Base-by-base conservation (phyloP, 2,888 invertebrate species). In the Onchidella celtica region DNA sequence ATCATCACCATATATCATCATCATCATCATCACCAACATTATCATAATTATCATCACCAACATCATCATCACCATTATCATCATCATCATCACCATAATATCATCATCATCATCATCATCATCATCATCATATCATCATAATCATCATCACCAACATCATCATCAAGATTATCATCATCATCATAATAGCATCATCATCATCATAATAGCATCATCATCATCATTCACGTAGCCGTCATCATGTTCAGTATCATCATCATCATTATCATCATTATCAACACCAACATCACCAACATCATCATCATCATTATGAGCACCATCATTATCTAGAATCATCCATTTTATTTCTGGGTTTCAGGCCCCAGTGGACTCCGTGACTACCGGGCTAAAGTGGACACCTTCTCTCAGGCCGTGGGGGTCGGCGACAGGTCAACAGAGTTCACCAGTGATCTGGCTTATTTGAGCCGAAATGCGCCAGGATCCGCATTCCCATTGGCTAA, bases 401-500 rank as follows among this genome's bases (percentile, higher is more conserved):
- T 88, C 59, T 86, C 86, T 69, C 84, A 87, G 57, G 84, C 87
- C 76, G 86, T 88, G 0, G 90, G 90, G 4, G 86, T 86, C 36
- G 85, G 85, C 0, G 86, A 85, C 14, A 79, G 87, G 6, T 89
- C 90, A 6, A 38, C 82, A 3, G 90, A 90, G 84, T 85, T 86
- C 29, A 90, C 90, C 3, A 88, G 87, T 72, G 87, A 88, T 68
- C 86, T 89, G 82, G 84, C 84, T 29, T 90, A 90, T 81, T 85
- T 90, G 1, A 89, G 85, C 82, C 82, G 89, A 47, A 83, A 85
- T 1, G 82, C 90, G 1, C 88, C 88, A 0, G 88, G 89, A 0
- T 81, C 86, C 21, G 63, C 84, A 14, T 90, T 90, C 75, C 90
- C 90, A 3, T 84, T 87, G 70, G 90, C 90, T 0, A 90, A 89